Base-by-base conservation (phyloP, 2,888 invertebrate genomes). In the Xylocampa areola region DNA sequence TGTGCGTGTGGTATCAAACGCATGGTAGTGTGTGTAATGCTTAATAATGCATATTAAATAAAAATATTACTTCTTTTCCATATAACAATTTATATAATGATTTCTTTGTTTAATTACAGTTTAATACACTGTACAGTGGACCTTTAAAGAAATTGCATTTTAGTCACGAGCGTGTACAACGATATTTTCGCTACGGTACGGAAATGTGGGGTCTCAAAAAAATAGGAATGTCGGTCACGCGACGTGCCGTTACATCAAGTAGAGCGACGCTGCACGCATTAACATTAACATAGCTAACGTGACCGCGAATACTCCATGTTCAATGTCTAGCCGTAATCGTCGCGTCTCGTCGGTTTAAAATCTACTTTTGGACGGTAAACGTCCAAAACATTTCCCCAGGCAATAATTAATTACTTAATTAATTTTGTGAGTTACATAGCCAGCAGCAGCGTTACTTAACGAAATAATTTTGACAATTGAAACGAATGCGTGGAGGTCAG, bases 221-320 rank as follows among this genome's bases (percentile, higher is more conserved):
- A 83, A 76, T 50, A 62, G 67, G 63, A 51, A 58, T 47, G 57
- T 66, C 54, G 68, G 63, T 77, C 81, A 86, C 82, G 84, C 87
- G 69, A 82, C 75, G 78, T 84, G 80, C 86, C 85, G 87, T 84
- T 87, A 84, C 74, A 78, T 73, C 71, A 87, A 91, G 79, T 89
- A 86, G 89, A 90, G 89, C 91, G 84, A 70, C 79, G 80, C 87
- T 60, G 78, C 89, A 88, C 86, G 89, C 88, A 79, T 85, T 69
- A 73, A 71, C 75, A 84, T 85, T 80, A 76, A 72, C 77, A 84
- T 81, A 53, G 27, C 55, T 75, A 70, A 79, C 74, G 60, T 78
- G 78, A 70, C 75, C 72, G 68, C 64, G 55, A 64, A 68, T 60
- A 70, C 49, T 25, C 48, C 32, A 25, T 60, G 32, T 54, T 55